These are phyloP conservation scores for Tipula vernalis DNA, from an alignment of 2,888 invertebrate genomes.

Conservation along the genomic window DNA sequence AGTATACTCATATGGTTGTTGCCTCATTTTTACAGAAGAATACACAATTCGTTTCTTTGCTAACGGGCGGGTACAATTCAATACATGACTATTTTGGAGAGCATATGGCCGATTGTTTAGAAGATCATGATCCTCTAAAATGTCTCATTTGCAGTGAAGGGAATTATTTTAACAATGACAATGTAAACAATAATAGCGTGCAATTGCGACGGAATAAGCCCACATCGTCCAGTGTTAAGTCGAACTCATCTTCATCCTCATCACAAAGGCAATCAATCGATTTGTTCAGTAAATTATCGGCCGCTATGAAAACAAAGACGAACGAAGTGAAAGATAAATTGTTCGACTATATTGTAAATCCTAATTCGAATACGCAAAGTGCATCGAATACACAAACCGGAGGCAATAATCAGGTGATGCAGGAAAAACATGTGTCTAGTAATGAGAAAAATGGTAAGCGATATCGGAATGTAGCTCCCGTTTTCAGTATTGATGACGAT, in stretches of 20 bases:
- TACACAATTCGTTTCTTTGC: slow-evolving; percentile 81
- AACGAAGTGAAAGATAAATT: slow-evolving; percentile 85
- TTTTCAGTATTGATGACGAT: slow-evolving; percentile 91
- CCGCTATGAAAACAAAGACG: slow-evolving; percentile 81
- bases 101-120: slow-evolving; percentile 64
- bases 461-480: slow-evolving; percentile 80
- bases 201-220: slow-evolving; percentile 22
- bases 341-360: slow-evolving; percentile 88
- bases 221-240: slow-evolving; percentile 26
- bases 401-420: slow-evolving; percentile 28
- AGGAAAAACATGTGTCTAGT: slow-evolving; percentile 73
- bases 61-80: slow-evolving; percentile 81
- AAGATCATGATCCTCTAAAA: slow-evolving; percentile 67
- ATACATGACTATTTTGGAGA: slow-evolving; percentile 75
- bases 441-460: slow-evolving; percentile 74
- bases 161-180: slow-evolving; percentile 27
- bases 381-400: not conserved
- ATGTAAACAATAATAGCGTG: slow-evolving; percentile 26
- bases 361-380: slow-evolving; percentile 37
- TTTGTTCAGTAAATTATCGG: slow-evolving; percentile 69
- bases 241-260: slow-evolving; percentile 19
- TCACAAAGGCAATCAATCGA: slow-evolving; percentile 41
- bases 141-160: slow-evolving; percentile 68
- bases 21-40: slow-evolving; percentile 92
- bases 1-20: slow-evolving; percentile 96